A percentile compares a stretch with the other conserved stretches of the same genome.
phyloP scores from a whole-genome alignment of 2,113 vertebrate species.

The Ctenomys sociabilis region DNA sequence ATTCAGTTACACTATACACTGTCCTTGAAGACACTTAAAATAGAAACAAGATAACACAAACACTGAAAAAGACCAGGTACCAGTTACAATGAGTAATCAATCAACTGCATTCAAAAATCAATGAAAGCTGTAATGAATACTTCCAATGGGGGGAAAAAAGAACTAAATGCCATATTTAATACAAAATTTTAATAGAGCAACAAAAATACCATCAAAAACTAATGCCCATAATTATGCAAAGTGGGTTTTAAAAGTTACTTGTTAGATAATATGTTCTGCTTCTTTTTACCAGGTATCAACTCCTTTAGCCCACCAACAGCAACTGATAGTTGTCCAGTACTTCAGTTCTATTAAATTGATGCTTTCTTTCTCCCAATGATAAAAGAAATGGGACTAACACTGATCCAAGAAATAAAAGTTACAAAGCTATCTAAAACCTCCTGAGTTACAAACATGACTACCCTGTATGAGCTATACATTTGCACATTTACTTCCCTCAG shows the following conservation, averaged over 20 bases:
- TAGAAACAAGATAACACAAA: not conserved
- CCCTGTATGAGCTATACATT: not conserved
- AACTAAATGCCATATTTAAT: slow-evolving; percentile 1
- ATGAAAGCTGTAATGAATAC: not conserved
- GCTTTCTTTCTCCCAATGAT: not conserved
- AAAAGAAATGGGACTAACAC: not conserved
- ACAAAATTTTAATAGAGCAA: not conserved
- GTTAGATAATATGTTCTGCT: slow-evolving; percentile 23
- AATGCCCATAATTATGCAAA: slow-evolving; percentile 36
- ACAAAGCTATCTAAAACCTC: not conserved
- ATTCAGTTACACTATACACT: not conserved
- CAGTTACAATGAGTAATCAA: not conserved
- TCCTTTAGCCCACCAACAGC: not conserved
- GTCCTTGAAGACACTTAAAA: not conserved
- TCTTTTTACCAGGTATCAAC: slow-evolving; percentile 24
- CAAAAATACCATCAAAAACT: not conserved
- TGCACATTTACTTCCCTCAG: slow-evolving; percentile 43
- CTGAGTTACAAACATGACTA: not conserved
- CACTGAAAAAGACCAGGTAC: not conserved
- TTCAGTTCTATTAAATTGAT: not conserved
- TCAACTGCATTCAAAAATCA: not conserved
- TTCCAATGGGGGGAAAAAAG: slow-evolving; percentile 3
- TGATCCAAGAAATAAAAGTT: not conserved
- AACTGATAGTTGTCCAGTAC: not conserved
- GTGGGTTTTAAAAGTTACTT: not conserved